These are phyloP conservation scores for Uloborus diversus DNA, from an alignment of 1,140 invertebrate species.

Conservation along the genomic window DNA sequence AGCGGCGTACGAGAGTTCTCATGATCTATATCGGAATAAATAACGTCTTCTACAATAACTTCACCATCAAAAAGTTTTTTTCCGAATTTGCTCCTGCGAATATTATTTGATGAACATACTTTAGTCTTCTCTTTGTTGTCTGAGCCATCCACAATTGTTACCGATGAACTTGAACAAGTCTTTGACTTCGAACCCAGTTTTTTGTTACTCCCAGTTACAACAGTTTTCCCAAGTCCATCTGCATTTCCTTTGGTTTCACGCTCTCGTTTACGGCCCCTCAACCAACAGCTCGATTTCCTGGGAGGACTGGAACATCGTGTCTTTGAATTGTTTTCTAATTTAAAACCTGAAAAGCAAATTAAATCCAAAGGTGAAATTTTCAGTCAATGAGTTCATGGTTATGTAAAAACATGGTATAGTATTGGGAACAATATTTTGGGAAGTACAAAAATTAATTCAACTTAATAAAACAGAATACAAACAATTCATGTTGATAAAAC, in stretches of 20 bases:
- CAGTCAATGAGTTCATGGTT: too few species aligned
- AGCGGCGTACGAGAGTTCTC: background rate
- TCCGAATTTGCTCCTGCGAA: background rate
- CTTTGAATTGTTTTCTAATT: too few species aligned
- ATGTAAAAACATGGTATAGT: too few species aligned
- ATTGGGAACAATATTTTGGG: too few species aligned
- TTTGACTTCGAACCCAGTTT: constrained; percentile 7
- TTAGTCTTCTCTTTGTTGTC: background rate
- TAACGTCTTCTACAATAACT: constrained; percentile 7
- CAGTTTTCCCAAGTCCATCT: background rate
- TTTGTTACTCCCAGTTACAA: constrained; percentile 19
- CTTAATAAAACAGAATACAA: too few species aligned
- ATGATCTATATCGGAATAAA: constrained; percentile 26
- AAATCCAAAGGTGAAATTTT: too few species aligned
- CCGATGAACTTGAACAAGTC: background rate
- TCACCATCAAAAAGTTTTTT: background rate
- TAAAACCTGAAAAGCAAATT: too few species aligned
- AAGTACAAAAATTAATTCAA: too few species aligned
- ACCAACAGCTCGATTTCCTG: constrained; percentile 20
- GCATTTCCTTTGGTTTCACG: background rate
- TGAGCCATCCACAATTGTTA: background rate
- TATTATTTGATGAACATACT: background rate
- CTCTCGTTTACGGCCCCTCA: constrained; percentile 17
- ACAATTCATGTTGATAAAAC: too few species aligned
- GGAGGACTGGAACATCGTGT: constrained; percentile 1